Conservation (phyloP, 2,113 vertebrate species). For the Lepisosteus oculatus region DNA sequence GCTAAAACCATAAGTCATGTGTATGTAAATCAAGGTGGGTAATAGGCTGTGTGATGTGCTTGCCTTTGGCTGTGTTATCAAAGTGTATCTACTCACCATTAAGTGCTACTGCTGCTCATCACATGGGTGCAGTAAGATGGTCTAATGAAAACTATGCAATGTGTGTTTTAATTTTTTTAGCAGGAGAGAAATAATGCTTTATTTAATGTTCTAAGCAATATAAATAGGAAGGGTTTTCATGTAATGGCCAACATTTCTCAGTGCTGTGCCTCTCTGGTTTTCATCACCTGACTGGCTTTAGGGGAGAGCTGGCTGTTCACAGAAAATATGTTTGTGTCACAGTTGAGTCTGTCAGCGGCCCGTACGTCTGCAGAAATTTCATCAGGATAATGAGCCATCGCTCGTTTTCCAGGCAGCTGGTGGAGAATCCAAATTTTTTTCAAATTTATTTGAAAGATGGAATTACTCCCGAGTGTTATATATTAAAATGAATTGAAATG, state of each 20-base stretch:
- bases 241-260: constrained; percentile 62
- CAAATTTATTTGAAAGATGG: constrained; percentile 21
- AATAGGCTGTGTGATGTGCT: constrained; percentile 62
- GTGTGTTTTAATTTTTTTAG: constrained; percentile 31
- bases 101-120: constrained; percentile 63
- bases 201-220: constrained; percentile 47
- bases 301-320: constrained; percentile 51
- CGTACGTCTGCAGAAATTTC: constrained; percentile 68
- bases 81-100: constrained; percentile 70
- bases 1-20: constrained; percentile 52
- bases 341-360: constrained; percentile 61
- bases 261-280: constrained; percentile 51
- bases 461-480: constrained; percentile 10
- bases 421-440: constrained; percentile 39
- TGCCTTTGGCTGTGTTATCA: constrained; percentile 60
- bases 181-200: constrained; percentile 60
- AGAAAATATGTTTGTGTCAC: constrained; percentile 57
- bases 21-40: constrained; percentile 60
- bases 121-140: constrained; percentile 64
- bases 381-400: constrained; percentile 67
- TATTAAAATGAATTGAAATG: constrained; percentile 22
- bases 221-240: constrained; percentile 37
- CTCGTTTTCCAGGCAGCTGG: constrained; percentile 48
- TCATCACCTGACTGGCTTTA: constrained; percentile 67
- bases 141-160: constrained; percentile 37